phyloP scores from a whole-genome alignment of 30 jellyfish, hydroid and myxozoan species.

The Phacellophora camtschatica region DNA sequence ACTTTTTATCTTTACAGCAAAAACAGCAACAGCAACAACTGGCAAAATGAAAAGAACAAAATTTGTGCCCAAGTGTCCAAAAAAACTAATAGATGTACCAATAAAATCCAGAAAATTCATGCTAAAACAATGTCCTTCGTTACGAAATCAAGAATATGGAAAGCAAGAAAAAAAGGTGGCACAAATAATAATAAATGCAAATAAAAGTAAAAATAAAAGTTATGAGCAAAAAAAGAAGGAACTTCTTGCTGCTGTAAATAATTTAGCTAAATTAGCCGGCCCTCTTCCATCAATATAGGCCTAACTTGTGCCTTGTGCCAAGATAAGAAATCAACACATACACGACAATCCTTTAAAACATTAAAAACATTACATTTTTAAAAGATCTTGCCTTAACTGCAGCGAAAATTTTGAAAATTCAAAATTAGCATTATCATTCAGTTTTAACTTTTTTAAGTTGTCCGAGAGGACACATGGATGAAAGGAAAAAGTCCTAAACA shows the following conservation, averaged over 20 bases:
- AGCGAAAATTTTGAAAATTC: too few species aligned
- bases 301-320: too few species aligned
- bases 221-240: slow-evolving; percentile 61
- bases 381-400: too few species aligned
- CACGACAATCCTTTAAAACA: too few species aligned
- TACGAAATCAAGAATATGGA: slow-evolving; percentile 47
- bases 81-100: slow-evolving; percentile 43
- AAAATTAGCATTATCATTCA: too few species aligned
- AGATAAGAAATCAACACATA: too few species aligned
- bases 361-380: too few species aligned
- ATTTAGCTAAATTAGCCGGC: slow-evolving; percentile 77
- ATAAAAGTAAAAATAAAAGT: neutral
- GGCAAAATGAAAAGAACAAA: slow-evolving; percentile 43
- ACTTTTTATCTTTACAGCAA: slow-evolving; percentile 55
- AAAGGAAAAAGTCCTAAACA: too few species aligned
- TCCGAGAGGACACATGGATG: too few species aligned
- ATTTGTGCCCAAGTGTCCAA: slow-evolving; percentile 68
- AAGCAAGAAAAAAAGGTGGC: slow-evolving; percentile 67
- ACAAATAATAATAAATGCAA: slow-evolving; percentile 16
- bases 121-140: slow-evolving; percentile 40
- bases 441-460: too few species aligned
- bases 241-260: slow-evolving; percentile 62
- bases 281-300: slow-evolving; percentile 62
- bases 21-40: slow-evolving; percentile 48
- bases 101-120: neutral